These are phyloP conservation scores for Forbesichthys papilliferus DNA, from an alignment of 2,113 vertebrate genomes.

Conservation along the genomic window DNA sequence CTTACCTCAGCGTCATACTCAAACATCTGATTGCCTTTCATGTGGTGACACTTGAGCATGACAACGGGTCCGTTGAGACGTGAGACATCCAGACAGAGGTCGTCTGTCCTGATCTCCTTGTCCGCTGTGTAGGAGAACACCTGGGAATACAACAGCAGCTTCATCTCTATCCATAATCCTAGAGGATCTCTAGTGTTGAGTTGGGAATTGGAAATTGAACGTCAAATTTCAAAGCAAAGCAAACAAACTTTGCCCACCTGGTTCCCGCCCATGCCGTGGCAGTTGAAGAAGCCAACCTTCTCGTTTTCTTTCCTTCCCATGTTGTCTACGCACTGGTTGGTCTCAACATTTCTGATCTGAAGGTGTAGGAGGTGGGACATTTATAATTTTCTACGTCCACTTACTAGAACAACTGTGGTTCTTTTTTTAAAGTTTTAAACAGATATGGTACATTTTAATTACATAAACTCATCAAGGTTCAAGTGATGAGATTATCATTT, in stretches of 20 bases:
- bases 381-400: no score
- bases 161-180: background rate
- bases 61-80: conserved; percentile 92
- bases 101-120: conserved; percentile 97
- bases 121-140: conserved; percentile 98
- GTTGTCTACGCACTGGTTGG: conserved; percentile 98
- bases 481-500: no score
- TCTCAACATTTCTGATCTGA: conserved; percentile 97
- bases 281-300: conserved; percentile 99
- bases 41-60: conserved; percentile 98
- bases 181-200: background rate
- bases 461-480: no score
- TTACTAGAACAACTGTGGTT: no score
- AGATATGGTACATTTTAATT: no score
- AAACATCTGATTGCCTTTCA: conserved; percentile 98
- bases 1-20: conserved; percentile 97
- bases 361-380: background rate
- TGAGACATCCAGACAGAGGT: conserved; percentile 95
- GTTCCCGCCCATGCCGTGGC: conserved; percentile 98
- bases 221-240: background rate
- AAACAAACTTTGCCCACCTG: conserved; percentile 79
- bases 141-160: conserved; percentile 67
- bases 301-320: conserved; percentile 99
- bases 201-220: background rate
- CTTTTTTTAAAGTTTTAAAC: no score